Evolutionary conservation across 2,888 invertebrate species (phyloP).

Genomic region (Elegia similella): DNA sequence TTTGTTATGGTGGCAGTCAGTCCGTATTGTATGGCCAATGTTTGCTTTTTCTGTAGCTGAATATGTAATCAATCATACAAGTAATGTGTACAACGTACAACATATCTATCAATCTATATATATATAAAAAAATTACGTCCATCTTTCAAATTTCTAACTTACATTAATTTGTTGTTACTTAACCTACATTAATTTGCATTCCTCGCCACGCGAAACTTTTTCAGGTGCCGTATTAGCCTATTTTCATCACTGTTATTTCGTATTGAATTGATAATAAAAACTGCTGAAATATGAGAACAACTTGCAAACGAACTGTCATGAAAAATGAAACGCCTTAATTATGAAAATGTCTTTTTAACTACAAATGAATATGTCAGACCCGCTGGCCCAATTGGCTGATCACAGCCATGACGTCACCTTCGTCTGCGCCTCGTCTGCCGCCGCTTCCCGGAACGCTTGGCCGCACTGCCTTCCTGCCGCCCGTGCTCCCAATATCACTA

Average conservation of each 20-base stretch:
- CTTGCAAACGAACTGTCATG: neutral
- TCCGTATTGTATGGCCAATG: neutral
- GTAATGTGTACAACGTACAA: too few relatives aligned
- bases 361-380: slow-evolving; percentile 45
- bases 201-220: slow-evolving; percentile 26
- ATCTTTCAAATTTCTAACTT: neutral
- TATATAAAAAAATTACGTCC: neutral
- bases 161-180: slow-evolving; percentile 14
- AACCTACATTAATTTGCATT: slow-evolving; percentile 26
- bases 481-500: slow-evolving; percentile 57
- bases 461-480: slow-evolving; percentile 63
- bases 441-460: slow-evolving; percentile 72
- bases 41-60: neutral
- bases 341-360: slow-evolving; percentile 4
- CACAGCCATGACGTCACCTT: slow-evolving; percentile 61
- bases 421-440: slow-evolving; percentile 73
- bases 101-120: neutral
- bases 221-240: slow-evolving; percentile 7
- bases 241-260: slow-evolving; percentile 6
- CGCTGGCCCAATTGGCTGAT: slow-evolving; percentile 65
- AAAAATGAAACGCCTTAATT: slow-evolving; percentile 3
- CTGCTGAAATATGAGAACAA: neutral
- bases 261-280: neutral
- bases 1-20: neutral
- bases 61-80: too few relatives aligned